phyloP scores from a whole-genome alignment of 2,113 vertebrate species.

The Nycticebus coucang region DNA sequence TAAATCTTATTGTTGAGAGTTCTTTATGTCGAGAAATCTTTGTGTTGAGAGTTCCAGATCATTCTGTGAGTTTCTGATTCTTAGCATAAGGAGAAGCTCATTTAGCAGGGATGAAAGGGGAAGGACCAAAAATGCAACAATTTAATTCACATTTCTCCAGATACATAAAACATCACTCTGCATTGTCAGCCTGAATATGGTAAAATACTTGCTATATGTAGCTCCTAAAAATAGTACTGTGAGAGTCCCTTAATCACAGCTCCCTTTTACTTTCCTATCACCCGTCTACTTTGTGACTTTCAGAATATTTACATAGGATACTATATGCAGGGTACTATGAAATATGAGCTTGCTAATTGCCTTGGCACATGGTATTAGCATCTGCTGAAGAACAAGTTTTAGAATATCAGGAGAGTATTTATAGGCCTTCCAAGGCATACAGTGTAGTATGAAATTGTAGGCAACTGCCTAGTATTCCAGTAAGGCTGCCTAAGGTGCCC shows the following conservation, averaged over 20 bases:
- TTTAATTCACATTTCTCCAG: background rate
- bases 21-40: background rate
- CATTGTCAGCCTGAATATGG: background rate
- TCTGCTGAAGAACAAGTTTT: conserved; percentile 62
- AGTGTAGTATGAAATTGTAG: conserved; percentile 53
- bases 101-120: background rate
- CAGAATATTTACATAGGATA: conserved; percentile 55
- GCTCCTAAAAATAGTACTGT: background rate
- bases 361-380: conserved; percentile 56
- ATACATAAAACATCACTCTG: background rate
- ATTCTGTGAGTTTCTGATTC: background rate
- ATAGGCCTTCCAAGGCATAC: conserved; percentile 43
- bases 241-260: background rate
- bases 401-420: conserved; percentile 58
- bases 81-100: background rate
- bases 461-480: background rate
- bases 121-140: background rate
- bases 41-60: background rate
- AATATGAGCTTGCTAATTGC: conserved; percentile 55
- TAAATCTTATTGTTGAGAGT: background rate
- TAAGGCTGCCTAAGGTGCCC: conserved; percentile 58
- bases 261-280: conserved; percentile 37
- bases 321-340: conserved; percentile 49
- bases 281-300: conserved; percentile 44
- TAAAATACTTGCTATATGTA: background rate